Evolutionary conservation across 2,113 vertebrate species (phyloP).

Genomic region (Mus spicilegus): DNA sequence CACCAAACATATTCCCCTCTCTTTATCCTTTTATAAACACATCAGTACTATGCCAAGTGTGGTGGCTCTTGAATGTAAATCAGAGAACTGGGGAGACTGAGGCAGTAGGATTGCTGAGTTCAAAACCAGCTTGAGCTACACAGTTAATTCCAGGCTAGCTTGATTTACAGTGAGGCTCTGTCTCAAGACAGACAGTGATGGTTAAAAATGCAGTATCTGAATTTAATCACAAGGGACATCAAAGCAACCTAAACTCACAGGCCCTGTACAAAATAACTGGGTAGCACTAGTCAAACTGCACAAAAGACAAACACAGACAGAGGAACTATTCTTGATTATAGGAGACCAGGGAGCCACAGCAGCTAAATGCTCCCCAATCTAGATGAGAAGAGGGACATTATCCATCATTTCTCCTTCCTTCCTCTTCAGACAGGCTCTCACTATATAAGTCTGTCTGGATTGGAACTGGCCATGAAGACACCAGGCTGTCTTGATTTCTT

Average conservation of each 20-base stretch:
- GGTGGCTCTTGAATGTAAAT: neutral
- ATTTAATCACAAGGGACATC: constrained; percentile 18
- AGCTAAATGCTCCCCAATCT: neutral
- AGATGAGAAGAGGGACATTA: neutral
- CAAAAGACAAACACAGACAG: neutral
- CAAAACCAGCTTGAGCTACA: neutral
- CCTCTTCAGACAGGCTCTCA: constrained; percentile 25
- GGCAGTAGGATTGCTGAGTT: neutral
- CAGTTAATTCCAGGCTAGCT: neutral
- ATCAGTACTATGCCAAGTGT: no score
- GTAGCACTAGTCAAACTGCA: neutral
- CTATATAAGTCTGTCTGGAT: neutral
- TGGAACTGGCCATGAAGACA: neutral
- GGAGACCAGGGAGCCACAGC: neutral
- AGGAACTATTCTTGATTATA: neutral
- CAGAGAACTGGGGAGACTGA: neutral
- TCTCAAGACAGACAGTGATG: neutral
- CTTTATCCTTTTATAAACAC: no score
- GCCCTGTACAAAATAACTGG: constrained; percentile 17
- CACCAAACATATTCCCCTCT: no score
- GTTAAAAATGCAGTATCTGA: constrained; percentile 45
- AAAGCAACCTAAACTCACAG: constrained; percentile 18
- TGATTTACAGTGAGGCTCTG: neutral
- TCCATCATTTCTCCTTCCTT: neutral
- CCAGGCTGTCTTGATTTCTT: no score